phyloP scores from a whole-genome alignment of 2,797 vertebrate genomes.

The Threskiornis aethiopicus region DNA sequence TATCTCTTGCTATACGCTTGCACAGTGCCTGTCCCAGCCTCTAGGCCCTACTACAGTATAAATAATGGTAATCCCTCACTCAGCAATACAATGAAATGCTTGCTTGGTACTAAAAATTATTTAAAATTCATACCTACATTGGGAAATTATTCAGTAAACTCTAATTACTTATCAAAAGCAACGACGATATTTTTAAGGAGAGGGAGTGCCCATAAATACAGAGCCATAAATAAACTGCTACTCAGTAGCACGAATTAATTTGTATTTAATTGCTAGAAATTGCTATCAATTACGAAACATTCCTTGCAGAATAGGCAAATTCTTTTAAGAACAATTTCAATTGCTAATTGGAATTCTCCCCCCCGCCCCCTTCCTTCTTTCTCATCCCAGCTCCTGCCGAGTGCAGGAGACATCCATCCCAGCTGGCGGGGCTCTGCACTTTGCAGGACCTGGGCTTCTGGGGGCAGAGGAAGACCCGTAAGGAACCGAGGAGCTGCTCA shows the following conservation, averaged over 20 bases:
- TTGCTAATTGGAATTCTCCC: constrained; percentile 24
- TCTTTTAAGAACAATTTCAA: constrained; percentile 64
- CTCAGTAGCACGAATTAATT: constrained; percentile 77
- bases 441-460: neutral
- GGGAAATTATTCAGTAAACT: constrained; percentile 77
- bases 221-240: constrained; percentile 78
- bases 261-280: constrained; percentile 81
- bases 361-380: neutral
- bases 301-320: constrained; percentile 67
- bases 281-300: constrained; percentile 74
- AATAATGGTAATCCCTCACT: neutral
- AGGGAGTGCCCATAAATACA: constrained; percentile 74
- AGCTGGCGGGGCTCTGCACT: neutral
- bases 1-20: rapidly evolving
- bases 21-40: neutral
- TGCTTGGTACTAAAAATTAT: constrained; percentile 46
- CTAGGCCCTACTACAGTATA: neutral
- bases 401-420: neutral
- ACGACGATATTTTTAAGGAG: constrained; percentile 70
- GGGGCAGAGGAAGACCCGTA: rapidly evolving
- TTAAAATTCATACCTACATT: constrained; percentile 77
- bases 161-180: constrained; percentile 79
- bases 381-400: neutral
- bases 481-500: neutral
- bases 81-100: constrained; percentile 15